phyloP scores from a whole-genome alignment of 2,888 invertebrate species.

The Thumatha senex region DNA sequence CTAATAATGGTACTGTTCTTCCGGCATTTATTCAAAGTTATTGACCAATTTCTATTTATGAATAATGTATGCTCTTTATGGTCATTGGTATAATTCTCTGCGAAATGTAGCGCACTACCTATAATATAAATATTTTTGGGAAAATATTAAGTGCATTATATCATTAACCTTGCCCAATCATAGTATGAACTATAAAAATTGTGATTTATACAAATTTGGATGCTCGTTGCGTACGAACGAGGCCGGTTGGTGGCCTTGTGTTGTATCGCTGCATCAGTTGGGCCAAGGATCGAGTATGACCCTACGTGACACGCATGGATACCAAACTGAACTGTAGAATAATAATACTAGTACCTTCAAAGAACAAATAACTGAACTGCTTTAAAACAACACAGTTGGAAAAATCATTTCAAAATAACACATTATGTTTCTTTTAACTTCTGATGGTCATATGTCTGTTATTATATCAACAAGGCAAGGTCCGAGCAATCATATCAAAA shows the following conservation, averaged over 20 bases:
- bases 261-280: conserved; percentile 56
- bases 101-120: background rate
- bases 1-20: conserved; percentile 36
- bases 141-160: conserved; percentile 35
- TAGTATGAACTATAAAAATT: conserved; percentile 46
- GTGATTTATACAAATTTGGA: conserved; percentile 68
- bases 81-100: background rate
- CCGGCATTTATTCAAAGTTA: conserved; percentile 34
- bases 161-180: conserved; percentile 56
- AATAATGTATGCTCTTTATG: conserved; percentile 9
- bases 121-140: conserved; percentile 7
- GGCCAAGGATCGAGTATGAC: conserved; percentile 64
- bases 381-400: background rate
- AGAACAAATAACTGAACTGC: too few species aligned
- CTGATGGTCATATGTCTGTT: background rate
- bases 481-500: background rate
- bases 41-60: conserved; percentile 18
- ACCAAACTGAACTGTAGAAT: conserved; percentile 24
- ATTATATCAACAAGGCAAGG: conserved; percentile 3
- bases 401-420: background rate
- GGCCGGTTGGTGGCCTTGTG: conserved; percentile 67
- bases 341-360: conserved; percentile 24
- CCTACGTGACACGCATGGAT: conserved; percentile 59
- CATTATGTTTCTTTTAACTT: background rate
- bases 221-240: conserved; percentile 67